A percentile compares a stretch with the other conserved stretches of the same genome.
Evolutionary conservation across 2,888 invertebrate genomes (phyloP).

Genomic region (Isoperla grammatica): DNA sequence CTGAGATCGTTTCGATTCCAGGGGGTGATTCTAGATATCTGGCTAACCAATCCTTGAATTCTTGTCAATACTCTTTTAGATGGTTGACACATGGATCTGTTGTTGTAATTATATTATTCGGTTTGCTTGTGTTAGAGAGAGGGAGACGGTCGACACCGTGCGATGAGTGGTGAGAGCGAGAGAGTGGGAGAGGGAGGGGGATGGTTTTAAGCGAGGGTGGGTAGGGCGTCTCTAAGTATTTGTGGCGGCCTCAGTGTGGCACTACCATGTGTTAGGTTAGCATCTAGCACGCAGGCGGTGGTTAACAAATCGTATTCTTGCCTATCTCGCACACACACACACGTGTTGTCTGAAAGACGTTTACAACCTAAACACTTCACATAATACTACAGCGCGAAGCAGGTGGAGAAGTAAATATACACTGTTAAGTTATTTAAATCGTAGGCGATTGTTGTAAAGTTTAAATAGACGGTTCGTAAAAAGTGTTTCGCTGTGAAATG

Average conservation of each 20-base stretch:
- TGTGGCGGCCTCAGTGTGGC: background rate
- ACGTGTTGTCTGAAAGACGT: no score
- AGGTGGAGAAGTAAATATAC: no score
- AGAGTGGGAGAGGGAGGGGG: background rate
- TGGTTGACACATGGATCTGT: conserved; percentile 25
- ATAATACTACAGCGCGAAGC: no score
- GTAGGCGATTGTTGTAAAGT: no score
- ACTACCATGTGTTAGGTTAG: background rate
- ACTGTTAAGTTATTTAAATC: no score
- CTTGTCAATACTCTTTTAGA: conserved; percentile 28
- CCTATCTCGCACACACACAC: no score
- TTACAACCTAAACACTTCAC: no score
- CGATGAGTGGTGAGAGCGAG: background rate
- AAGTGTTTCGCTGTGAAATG: no score
- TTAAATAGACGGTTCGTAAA: no score
- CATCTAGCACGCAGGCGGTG: background rate
- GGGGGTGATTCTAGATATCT: conserved; percentile 2
- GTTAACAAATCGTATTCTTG: background rate
- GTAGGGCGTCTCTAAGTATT: background rate
- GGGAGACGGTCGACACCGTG: background rate
- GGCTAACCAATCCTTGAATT: conserved; percentile 22
- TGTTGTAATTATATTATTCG: conserved; percentile 26
- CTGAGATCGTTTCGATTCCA: conserved; percentile 17
- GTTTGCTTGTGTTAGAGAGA: conserved; percentile 19
- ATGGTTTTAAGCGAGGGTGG: background rate